Evolutionary conservation across 2,888 invertebrate genomes (phyloP).

Genomic region (Parnassius smintheus): DNA sequence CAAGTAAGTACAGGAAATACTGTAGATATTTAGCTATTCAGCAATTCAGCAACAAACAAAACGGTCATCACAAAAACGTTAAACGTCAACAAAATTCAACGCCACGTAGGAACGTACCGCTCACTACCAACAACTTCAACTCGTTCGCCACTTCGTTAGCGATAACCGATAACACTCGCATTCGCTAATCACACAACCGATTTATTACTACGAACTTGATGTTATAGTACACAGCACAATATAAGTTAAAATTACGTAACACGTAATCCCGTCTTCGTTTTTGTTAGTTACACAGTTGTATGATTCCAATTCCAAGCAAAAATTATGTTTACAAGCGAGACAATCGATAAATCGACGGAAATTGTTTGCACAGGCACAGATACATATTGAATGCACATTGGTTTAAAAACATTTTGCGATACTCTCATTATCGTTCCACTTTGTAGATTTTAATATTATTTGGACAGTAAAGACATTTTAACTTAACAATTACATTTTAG

Average conservation of each 20-base stretch:
- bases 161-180: constrained; percentile 39
- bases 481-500: too few relatives aligned
- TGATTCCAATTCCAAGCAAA: constrained; percentile 47
- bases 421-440: background rate
- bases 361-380: constrained; percentile 59
- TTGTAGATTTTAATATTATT: background rate
- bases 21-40: background rate
- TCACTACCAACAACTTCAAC: too few relatives aligned
- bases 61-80: background rate
- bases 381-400: constrained; percentile 33
- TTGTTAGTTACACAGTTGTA: constrained; percentile 41
- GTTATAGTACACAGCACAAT: too few relatives aligned
- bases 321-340: constrained; percentile 46
- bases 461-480: too few relatives aligned
- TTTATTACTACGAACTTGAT: constrained; percentile 28
- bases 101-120: constrained; percentile 62
- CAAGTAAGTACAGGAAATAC: too few relatives aligned
- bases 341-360: constrained; percentile 51
- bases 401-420: background rate
- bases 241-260: too few relatives aligned
- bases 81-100: constrained; percentile 45
- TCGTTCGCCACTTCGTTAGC: background rate
- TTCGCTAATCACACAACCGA: constrained; percentile 40
- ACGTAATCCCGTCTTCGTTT: too few relatives aligned
- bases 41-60: constrained; percentile 19